phyloP scores from a whole-genome alignment of 2,113 vertebrate genomes.

The Vidua chalybeata region DNA sequence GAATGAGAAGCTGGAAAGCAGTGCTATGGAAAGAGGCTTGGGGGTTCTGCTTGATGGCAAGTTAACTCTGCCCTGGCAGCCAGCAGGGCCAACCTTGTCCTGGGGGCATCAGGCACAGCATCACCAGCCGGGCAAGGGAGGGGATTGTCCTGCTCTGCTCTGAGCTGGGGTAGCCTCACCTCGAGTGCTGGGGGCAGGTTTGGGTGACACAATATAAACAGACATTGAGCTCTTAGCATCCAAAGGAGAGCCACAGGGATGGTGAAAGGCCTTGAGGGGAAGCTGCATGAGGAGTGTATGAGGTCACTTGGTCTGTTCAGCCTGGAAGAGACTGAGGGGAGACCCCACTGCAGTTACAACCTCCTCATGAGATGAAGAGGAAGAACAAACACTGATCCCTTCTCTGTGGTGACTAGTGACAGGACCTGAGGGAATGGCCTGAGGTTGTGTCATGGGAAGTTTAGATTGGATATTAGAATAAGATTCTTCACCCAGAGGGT shows the following conservation, averaged over 20 bases:
- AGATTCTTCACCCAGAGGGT: not conserved
- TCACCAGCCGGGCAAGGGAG: fast-evolving
- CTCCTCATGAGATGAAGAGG: fast-evolving
- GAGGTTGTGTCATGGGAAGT: not conserved
- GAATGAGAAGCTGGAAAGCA: not conserved
- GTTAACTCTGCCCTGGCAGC: not conserved
- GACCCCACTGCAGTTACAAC: not conserved
- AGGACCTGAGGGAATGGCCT: fast-evolving
- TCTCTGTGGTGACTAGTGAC: not conserved
- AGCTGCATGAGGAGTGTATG: not conserved
- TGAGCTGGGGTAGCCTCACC: fast-evolving
- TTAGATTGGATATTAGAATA: not conserved
- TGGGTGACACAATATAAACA: not conserved
- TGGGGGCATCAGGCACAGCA: not conserved
- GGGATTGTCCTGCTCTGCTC: not conserved
- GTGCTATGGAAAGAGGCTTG: not conserved
- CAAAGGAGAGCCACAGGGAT: fast-evolving
- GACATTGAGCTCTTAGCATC: fast-evolving
- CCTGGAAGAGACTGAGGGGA: not conserved
- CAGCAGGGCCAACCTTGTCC: fast-evolving
- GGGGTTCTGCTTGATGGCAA: fast-evolving
- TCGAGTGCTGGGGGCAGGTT: fast-evolving
- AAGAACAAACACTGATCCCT: not conserved
- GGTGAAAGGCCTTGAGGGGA: not conserved
- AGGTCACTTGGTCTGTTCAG: not conserved